Base-by-base conservation (phyloP, 2,888 invertebrate genomes). In the Drosophila niveifrons region DNA sequence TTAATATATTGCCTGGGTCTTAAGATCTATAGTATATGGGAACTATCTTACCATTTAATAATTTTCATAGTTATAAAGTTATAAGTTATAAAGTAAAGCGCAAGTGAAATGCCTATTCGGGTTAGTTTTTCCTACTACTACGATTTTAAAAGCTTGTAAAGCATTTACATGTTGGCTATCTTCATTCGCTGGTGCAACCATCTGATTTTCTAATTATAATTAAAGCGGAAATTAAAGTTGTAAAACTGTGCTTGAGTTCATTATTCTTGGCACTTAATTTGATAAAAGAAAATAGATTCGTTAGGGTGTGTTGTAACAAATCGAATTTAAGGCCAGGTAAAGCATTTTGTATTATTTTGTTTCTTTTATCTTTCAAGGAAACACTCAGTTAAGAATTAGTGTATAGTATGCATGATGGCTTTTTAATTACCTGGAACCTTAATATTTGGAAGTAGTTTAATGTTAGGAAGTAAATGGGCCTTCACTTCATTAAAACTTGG, bases 281-380 rank as follows among this genome's bases (percentile, higher is more conserved):
- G 11, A 29, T 31, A 13, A 3, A 9, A 23, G 23, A 23, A 46
- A 46, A 50, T 68, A 15, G 50, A 58, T 68, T 71, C 13, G 46
- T 11, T 73, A 15, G 23, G 41, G 18, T 29, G 1, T 23, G 41
- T 8, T 15, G 34, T 17, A 52, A 48, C 50, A 2, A 72, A 72
- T 63, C 41, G 31, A 72, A 62, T 57, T 62, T 44, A 44, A 34
- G 18, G 15, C 17, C 46, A 15, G 29, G 31, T 17, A 7, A 47
- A 57, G 4, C 3, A 29, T 48, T 28, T 36, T 11, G 28, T 23
- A 6, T 46, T n/a, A 13, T 2, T 10, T 9, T 3, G 6, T 36
- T 11, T 36, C 4, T 36, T 36, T 36, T 36, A 36, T 36, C 6
- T n/a, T 34, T 10, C 11, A 34, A 34, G 34, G 34, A 2, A 34